These are phyloP conservation scores for Lithophane semibrunnea DNA, from an alignment of 2,888 invertebrate genomes.

Conservation along the genomic window DNA sequence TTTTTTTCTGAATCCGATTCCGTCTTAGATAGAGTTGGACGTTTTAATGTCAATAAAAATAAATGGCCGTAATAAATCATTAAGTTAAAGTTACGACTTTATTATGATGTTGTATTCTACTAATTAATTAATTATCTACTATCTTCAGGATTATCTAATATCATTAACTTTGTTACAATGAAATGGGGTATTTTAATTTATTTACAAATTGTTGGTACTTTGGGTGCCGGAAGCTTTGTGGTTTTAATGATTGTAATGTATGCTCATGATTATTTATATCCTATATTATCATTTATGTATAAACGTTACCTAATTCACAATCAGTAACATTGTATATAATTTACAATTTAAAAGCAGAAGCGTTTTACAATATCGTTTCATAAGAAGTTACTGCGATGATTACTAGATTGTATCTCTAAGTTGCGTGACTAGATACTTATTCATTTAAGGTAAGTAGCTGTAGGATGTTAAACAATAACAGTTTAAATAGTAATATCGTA, in stretches of 20 bases:
- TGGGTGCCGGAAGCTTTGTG: slow-evolving; percentile 30
- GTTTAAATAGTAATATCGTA: slow-evolving; percentile 40
- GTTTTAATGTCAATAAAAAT: slow-evolving; percentile 58
- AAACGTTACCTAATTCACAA: background rate
- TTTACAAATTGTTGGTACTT: slow-evolving; percentile 51
- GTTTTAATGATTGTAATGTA: slow-evolving; percentile 43
- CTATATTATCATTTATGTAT: slow-evolving; percentile 12
- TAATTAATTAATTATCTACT: slow-evolving; percentile 51
- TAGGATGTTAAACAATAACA: slow-evolving; percentile 16
- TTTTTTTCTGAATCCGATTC: slow-evolving; percentile 17
- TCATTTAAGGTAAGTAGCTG: background rate
- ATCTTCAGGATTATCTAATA: slow-evolving; percentile 42
- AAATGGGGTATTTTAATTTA: slow-evolving; percentile 34
- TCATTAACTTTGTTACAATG: slow-evolving; percentile 39
- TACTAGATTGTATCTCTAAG: background rate
- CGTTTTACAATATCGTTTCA: background rate
- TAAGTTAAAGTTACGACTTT: slow-evolving; percentile 49
- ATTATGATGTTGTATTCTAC: slow-evolving; percentile 53
- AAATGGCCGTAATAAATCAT: slow-evolving; percentile 50
- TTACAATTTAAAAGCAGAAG: slow-evolving; percentile 17
- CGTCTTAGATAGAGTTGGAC: slow-evolving; percentile 28
- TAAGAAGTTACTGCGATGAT: background rate
- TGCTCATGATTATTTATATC: slow-evolving; percentile 3
- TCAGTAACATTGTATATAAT: slow-evolving; percentile 22
- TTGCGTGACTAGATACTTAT: background rate